These are phyloP conservation scores for Nesogale talazaci DNA, from an alignment of 2,113 vertebrate species.

Conservation along the genomic window DNA sequence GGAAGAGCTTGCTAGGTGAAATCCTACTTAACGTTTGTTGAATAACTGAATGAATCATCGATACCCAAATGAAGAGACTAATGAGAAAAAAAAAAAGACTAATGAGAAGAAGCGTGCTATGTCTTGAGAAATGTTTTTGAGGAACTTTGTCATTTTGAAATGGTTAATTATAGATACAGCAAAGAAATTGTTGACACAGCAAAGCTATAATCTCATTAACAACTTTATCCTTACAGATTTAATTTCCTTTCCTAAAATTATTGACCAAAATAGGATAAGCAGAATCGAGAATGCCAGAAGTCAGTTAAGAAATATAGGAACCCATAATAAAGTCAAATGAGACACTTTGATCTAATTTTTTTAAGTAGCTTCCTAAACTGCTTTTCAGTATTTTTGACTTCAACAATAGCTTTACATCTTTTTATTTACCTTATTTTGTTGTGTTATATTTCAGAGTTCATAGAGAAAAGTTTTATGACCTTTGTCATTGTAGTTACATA, in stretches of 20 bases:
- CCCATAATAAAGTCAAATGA: slow-evolving; percentile 19
- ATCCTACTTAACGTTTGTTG: not conserved
- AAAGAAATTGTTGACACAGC: too few relatives aligned
- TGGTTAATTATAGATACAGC: not conserved
- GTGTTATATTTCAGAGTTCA: slow-evolving; percentile 3
- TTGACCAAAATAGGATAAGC: not conserved
- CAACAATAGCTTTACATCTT: not conserved
- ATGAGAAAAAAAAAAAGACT: not conserved
- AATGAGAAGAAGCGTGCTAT: not conserved
- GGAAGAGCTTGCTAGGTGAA: not conserved
- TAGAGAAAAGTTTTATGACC: slow-evolving; percentile 9
- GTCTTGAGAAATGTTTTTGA: slow-evolving; percentile 15
- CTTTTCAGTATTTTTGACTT: not conserved
- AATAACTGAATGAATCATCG: not conserved
- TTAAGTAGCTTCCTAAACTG: not conserved
- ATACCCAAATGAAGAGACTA: not conserved
- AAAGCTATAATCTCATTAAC: slow-evolving; percentile 10
- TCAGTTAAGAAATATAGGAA: slow-evolving; percentile 51
- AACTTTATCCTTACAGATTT: slow-evolving; percentile 11
- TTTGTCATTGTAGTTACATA: not conserved
- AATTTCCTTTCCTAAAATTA: slow-evolving; percentile 47
- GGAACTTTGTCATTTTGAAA: not conserved
- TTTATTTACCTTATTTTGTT: slow-evolving; percentile 25
- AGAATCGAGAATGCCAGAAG: not conserved
- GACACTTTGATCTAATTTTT: not conserved